Evolutionary conservation across 2,113 vertebrate species (phyloP).

Genomic region (Lasiurus cinereus): DNA sequence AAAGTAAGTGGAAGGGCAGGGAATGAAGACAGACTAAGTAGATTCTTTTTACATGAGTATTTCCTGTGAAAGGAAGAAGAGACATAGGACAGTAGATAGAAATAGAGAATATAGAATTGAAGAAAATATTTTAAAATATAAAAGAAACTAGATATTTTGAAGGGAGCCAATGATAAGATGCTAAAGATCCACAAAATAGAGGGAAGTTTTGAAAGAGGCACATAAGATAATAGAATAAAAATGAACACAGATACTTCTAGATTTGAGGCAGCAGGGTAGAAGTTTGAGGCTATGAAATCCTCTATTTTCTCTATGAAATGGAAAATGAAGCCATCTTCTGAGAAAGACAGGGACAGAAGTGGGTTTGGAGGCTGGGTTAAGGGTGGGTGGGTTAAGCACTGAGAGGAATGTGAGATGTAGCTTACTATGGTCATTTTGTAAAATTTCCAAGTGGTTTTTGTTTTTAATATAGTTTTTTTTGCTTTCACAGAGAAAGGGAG

Average conservation of each 20-base stretch:
- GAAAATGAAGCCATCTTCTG: not conserved
- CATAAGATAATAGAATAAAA: not conserved
- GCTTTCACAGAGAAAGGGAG: too few relatives aligned
- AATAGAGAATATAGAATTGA: not conserved
- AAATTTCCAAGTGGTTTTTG: not conserved
- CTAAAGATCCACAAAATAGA: not conserved
- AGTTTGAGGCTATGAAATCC: not conserved
- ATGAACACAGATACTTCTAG: not conserved
- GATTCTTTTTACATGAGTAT: not conserved
- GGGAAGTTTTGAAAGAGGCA: not conserved
- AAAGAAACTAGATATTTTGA: constrained; percentile 38
- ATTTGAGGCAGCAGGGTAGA: not conserved
- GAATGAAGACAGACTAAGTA: not conserved
- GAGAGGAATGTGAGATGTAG: not conserved
- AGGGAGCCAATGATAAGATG: not conserved
- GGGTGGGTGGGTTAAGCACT: not conserved
- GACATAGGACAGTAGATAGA: not conserved
- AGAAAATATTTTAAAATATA: constrained; percentile 9
- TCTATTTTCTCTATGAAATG: constrained; percentile 43
- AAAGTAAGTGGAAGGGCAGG: not conserved
- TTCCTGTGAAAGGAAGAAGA: not conserved
- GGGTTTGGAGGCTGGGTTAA: not conserved
- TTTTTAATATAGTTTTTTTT: too few relatives aligned
- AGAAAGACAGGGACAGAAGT: not conserved
- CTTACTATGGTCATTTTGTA: not conserved